Conservation (phyloP, 1,140 invertebrate species). For the Triops cancriformis region DNA sequence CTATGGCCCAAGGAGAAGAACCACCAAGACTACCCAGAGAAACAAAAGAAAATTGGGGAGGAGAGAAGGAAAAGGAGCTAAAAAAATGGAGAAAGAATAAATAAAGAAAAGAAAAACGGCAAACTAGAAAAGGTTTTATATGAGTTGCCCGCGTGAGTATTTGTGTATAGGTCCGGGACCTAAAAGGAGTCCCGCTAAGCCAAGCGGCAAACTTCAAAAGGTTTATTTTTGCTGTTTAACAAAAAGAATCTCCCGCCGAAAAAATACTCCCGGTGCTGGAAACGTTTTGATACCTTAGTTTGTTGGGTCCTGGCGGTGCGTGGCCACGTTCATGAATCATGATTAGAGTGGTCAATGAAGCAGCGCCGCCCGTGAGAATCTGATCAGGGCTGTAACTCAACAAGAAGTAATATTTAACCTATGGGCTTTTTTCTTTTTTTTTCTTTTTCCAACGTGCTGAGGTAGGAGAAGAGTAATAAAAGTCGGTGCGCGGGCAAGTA, state of each 20-base stretch:
- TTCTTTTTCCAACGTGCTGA: too few relatives aligned
- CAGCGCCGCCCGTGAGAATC: slow-evolving; percentile 11
- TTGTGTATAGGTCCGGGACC: background rate
- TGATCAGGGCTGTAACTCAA: background rate
- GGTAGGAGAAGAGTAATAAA: background rate
- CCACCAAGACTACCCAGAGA: background rate
- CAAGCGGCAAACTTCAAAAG: slow-evolving; percentile 4
- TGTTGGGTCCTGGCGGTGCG: background rate
- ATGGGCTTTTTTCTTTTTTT: background rate
- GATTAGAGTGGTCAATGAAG: slow-evolving; percentile 10
- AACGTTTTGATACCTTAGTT: background rate
- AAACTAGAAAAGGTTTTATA: background rate
- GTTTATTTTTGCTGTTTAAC: background rate
- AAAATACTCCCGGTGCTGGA: too few relatives aligned
- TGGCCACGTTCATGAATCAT: slow-evolving; percentile 9
- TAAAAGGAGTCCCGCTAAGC: background rate
- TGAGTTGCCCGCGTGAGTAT: background rate
- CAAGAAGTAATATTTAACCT: background rate
- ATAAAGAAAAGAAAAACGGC: background rate
- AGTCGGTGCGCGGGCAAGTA: slow-evolving; percentile 2
- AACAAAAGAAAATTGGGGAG: background rate
- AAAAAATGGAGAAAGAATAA: background rate
- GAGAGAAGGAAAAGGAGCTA: background rate
- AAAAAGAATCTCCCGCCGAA: background rate
- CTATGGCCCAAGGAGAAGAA: background rate